phyloP scores from a whole-genome alignment of 1,140 invertebrate genomes.

The Drosophila asahinai region DNA sequence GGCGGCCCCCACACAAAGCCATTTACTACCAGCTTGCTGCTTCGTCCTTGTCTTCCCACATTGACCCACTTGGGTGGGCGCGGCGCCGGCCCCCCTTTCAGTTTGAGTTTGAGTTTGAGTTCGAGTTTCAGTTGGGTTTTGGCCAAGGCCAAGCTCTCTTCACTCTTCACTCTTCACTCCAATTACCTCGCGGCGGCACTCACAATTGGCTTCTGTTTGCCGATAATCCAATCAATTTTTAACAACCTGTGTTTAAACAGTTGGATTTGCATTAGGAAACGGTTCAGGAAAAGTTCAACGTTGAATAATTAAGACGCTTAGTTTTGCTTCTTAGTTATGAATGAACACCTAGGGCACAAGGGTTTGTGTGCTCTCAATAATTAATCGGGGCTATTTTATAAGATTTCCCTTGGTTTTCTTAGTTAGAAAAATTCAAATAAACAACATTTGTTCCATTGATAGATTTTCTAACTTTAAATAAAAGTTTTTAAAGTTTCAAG shows the following conservation, averaged over 20 bases:
- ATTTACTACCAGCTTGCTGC: slow-evolving; percentile 2
- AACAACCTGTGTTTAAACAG: slow-evolving; percentile 15
- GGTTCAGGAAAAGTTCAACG: neutral
- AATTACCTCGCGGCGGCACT: slow-evolving; percentile 29
- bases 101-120: slow-evolving; percentile 11
- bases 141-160: slow-evolving; percentile 27
- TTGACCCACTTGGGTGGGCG: slow-evolving; percentile 54
- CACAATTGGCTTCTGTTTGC: slow-evolving; percentile 23
- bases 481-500: too few relatives aligned
- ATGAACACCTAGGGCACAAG: neutral
- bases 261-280: neutral
- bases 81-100: neutral
- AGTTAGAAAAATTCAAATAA: too few relatives aligned
- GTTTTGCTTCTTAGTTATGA: neutral
- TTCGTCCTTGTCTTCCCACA: slow-evolving; percentile 55
- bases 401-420: neutral
- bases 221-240: slow-evolving; percentile 37
- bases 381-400: neutral
- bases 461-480: too few relatives aligned
- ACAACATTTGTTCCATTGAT: too few relatives aligned
- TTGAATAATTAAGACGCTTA: slow-evolving; percentile 4
- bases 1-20: neutral
- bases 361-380: neutral
- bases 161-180: slow-evolving; percentile 28
- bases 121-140: slow-evolving; percentile 21